Evolutionary conservation across 2,797 vertebrate species (phyloP).

Genomic region (Sebastes baramenuke): DNA sequence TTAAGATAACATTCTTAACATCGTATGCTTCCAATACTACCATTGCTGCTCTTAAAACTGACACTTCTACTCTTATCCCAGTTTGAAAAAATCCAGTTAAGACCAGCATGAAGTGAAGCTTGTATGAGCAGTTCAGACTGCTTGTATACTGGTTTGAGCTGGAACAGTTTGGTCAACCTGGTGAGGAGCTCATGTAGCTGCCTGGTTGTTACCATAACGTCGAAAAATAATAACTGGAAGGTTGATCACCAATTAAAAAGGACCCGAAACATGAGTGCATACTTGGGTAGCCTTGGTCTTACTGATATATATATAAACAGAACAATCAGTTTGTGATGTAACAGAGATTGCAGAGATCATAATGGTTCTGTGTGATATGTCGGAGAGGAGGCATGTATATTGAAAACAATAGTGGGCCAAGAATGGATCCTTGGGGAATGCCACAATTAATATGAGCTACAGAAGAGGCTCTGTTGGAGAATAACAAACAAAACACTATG

Average conservation of each 20-base stretch:
- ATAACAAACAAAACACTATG: not conserved
- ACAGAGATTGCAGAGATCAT: not conserved
- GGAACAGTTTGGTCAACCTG: not conserved
- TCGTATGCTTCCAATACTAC: not conserved
- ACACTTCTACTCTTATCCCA: not conserved
- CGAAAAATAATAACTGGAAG: not conserved
- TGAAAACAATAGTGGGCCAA: not conserved
- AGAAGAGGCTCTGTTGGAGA: not conserved
- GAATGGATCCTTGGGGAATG: not conserved
- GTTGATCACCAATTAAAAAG: not conserved
- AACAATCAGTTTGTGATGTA: not conserved
- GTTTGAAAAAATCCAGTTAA: not conserved
- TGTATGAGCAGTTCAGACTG: not conserved
- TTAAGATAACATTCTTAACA: not conserved
- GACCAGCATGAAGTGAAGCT: not conserved
- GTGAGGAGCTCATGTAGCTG: not conserved
- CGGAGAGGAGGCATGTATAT: not conserved
- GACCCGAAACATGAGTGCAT: not conserved
- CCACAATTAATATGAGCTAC: too few species aligned
- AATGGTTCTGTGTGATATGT: not conserved
- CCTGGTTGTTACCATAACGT: not conserved
- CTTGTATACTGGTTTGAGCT: not conserved
- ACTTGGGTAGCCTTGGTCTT: not conserved
- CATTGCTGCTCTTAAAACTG: not conserved
- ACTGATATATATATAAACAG: not conserved